Evolutionary conservation across 2,113 vertebrate genomes (phyloP).

Genomic region (Gracilinanus agilis): DNA sequence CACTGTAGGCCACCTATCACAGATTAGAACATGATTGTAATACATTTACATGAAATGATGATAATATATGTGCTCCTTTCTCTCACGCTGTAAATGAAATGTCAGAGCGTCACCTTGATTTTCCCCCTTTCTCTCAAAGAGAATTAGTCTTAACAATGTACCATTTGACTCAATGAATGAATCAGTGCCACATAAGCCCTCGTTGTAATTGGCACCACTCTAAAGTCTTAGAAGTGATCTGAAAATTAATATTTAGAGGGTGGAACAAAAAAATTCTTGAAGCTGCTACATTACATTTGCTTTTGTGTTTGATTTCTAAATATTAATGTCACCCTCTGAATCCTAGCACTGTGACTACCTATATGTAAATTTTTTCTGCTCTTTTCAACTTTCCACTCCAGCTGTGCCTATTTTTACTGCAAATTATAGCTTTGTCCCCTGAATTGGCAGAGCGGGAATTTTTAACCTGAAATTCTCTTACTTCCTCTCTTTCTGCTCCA

Average conservation of each 20-base stretch:
- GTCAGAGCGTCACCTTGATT: conserved; percentile 63
- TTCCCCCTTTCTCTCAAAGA: conserved; percentile 43
- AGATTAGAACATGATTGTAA: conserved; percentile 73
- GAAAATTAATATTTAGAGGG: conserved; percentile 71
- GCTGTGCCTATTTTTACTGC: conserved; percentile 29
- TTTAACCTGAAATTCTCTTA: conserved; percentile 36
- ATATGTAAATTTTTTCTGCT: background rate
- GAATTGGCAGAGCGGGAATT: conserved; percentile 54
- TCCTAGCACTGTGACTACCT: background rate
- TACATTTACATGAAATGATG: conserved; percentile 73
- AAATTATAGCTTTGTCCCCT: background rate
- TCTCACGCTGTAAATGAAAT: conserved; percentile 60
- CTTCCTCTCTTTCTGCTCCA: background rate
- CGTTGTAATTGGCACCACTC: conserved; percentile 52
- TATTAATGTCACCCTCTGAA: conserved; percentile 54
- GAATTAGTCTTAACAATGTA: conserved; percentile 60
- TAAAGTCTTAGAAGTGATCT: conserved; percentile 50
- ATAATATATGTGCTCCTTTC: conserved; percentile 61
- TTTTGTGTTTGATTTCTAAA: conserved; percentile 50
- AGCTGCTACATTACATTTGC: conserved; percentile 39
- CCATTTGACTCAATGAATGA: conserved; percentile 66
- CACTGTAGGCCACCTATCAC: conserved; percentile 62
- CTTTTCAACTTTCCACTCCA: background rate
- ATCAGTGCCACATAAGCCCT: conserved; percentile 57
- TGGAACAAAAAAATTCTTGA: conserved; percentile 51